Conservation (phyloP, 1,140 invertebrate species). For the Lanistes nyassanus region DNA sequence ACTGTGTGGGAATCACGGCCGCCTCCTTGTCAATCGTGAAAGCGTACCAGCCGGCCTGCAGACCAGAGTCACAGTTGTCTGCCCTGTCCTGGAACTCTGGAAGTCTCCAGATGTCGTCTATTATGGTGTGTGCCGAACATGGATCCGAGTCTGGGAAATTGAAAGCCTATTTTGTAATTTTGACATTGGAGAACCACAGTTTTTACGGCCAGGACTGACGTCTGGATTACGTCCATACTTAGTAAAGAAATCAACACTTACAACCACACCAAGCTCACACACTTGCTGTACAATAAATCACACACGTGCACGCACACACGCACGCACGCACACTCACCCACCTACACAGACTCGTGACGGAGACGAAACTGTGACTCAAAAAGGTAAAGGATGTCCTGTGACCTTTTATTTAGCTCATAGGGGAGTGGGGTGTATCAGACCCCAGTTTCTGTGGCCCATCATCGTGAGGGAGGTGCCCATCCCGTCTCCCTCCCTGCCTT, state of each 20-base stretch:
- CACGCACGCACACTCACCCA: slow-evolving; percentile 10
- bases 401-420: too few relatives aligned
- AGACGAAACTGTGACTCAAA: too few relatives aligned
- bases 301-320: slow-evolving; percentile 1
- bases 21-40: slow-evolving; percentile 11
- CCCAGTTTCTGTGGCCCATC: too few relatives aligned
- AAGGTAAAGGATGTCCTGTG: too few relatives aligned
- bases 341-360: slow-evolving; percentile 1
- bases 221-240: not conserved
- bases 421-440: too few relatives aligned
- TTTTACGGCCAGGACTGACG: too few relatives aligned
- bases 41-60: slow-evolving; percentile 11
- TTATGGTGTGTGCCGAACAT: not conserved
- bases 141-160: slow-evolving; percentile 1
- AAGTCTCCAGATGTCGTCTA: not conserved
- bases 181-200: too few relatives aligned
- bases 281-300: not conserved
- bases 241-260: not conserved
- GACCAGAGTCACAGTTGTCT: slow-evolving; percentile 4
- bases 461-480: too few relatives aligned
- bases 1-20: slow-evolving; percentile 13
- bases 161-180: not conserved
- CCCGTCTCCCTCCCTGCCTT: too few relatives aligned
- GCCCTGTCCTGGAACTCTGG: not conserved
- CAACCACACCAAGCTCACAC: not conserved